Conservation (phyloP, 2,888 invertebrate genomes). For the Mythimna pallens region DNA sequence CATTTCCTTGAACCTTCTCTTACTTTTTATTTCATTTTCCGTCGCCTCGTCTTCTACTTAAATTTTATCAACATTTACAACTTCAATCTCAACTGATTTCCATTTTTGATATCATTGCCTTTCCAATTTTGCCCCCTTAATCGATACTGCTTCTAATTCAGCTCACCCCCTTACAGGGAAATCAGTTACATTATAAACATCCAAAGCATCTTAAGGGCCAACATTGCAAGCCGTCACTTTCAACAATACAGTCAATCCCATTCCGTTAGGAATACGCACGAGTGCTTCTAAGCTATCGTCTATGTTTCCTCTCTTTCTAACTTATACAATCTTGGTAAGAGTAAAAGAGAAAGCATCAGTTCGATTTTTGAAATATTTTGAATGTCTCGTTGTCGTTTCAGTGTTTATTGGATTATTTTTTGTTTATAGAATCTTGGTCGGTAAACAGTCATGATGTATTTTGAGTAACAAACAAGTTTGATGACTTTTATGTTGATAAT, state of each 20-base stretch:
- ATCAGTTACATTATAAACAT: slow-evolving; percentile 60
- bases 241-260: slow-evolving; percentile 65
- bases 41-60: background rate
- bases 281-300: slow-evolving; percentile 61
- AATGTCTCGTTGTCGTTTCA: slow-evolving; percentile 61
- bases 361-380: slow-evolving; percentile 64
- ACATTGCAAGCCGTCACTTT: slow-evolving; percentile 56
- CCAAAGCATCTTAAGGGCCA: slow-evolving; percentile 57
- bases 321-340: background rate
- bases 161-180: slow-evolving; percentile 48
- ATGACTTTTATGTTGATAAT: slow-evolving; percentile 46
- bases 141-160: slow-evolving; percentile 28
- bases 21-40: background rate
- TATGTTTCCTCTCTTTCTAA: slow-evolving; percentile 55
- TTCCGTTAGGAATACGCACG: slow-evolving; percentile 76
- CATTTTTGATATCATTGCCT: slow-evolving; percentile 1
- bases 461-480: slow-evolving; percentile 52
- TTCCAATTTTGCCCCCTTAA: slow-evolving; percentile 1
- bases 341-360: slow-evolving; percentile 47
- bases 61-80: background rate
- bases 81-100: background rate
- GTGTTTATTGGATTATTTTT: slow-evolving; percentile 64
- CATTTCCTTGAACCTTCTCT: background rate
- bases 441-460: slow-evolving; percentile 60
- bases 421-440: slow-evolving; percentile 51